Evolutionary conservation across 2,797 vertebrate genomes (phyloP).

Genomic region (Sebastes hubbsi): DNA sequence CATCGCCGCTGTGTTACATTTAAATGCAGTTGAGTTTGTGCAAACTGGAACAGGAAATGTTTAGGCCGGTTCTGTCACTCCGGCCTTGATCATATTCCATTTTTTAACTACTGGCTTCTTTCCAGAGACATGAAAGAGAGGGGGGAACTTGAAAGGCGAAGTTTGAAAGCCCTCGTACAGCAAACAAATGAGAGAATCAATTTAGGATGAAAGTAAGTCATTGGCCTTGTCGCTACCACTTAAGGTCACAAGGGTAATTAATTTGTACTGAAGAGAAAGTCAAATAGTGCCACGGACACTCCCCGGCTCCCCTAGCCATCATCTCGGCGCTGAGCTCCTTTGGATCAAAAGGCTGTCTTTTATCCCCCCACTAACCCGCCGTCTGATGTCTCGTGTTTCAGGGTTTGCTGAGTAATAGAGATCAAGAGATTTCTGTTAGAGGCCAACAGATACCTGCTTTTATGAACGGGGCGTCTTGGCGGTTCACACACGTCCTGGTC

Average conservation of each 20-base stretch:
- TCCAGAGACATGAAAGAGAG: slow-evolving; percentile 59
- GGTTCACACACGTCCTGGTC: slow-evolving; percentile 18
- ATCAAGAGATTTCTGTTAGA: slow-evolving; percentile 69
- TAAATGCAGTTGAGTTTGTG: slow-evolving; percentile 27
- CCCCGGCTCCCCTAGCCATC: slow-evolving; percentile 38
- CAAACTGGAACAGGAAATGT: slow-evolving; percentile 54
- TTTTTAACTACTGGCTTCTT: slow-evolving; percentile 45
- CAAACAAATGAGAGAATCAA: slow-evolving; percentile 67
- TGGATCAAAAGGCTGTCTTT: slow-evolving; percentile 72
- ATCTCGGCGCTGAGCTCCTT: slow-evolving; percentile 44
- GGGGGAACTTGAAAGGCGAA: slow-evolving; percentile 57
- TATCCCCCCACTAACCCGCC: slow-evolving; percentile 35
- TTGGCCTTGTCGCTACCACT: slow-evolving; percentile 59
- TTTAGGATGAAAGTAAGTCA: slow-evolving; percentile 66
- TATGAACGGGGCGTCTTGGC: slow-evolving; percentile 36
- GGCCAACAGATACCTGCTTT: slow-evolving; percentile 53
- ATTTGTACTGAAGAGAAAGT: slow-evolving; percentile 66
- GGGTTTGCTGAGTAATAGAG: slow-evolving; percentile 63
- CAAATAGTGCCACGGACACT: slow-evolving; percentile 40
- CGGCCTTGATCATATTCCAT: slow-evolving; percentile 45
- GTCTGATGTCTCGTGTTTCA: slow-evolving; percentile 68
- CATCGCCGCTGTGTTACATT: background rate
- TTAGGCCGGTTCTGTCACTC: slow-evolving; percentile 26
- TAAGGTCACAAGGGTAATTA: slow-evolving; percentile 68
- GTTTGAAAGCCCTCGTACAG: slow-evolving; percentile 57